These are phyloP conservation scores for Aphrophora alni DNA, from an alignment of 2,888 invertebrate species.

Conservation along the genomic window DNA sequence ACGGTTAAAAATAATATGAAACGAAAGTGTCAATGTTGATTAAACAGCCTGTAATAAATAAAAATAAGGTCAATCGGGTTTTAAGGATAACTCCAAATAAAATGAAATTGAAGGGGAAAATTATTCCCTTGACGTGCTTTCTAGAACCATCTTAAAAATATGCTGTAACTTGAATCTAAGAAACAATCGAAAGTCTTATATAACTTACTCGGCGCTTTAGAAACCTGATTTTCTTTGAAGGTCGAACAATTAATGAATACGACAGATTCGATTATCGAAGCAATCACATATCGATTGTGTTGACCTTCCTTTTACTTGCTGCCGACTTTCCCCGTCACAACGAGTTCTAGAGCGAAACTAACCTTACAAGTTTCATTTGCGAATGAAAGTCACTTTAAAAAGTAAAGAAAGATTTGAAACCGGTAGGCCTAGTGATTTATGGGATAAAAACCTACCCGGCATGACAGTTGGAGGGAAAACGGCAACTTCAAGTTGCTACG, in stretches of 20 bases:
- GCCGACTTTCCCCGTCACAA: neutral
- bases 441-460: neutral
- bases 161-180: neutral
- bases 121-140: too few species aligned
- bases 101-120: too few species aligned
- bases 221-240: neutral
- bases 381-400: neutral
- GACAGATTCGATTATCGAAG: neutral
- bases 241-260: constrained; percentile 9
- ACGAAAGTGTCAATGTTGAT: too few species aligned
- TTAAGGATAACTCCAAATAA: too few species aligned
- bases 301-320: neutral
- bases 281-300: neutral
- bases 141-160: too few species aligned
- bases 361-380: neutral
- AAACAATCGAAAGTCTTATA: neutral
- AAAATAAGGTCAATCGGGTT: too few species aligned
- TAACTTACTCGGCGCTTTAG: neutral
- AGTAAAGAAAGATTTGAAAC: neutral
- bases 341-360: constrained; percentile 2
- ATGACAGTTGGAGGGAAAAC: neutral
- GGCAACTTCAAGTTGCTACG: neutral
- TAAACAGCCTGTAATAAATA: too few species aligned
- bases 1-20: too few species aligned
- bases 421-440: neutral